Evolutionary conservation across 2,113 vertebrate genomes (phyloP), one percentile per base, ranked within the genome.

Genomic region (Lepus europaeus): DNA sequence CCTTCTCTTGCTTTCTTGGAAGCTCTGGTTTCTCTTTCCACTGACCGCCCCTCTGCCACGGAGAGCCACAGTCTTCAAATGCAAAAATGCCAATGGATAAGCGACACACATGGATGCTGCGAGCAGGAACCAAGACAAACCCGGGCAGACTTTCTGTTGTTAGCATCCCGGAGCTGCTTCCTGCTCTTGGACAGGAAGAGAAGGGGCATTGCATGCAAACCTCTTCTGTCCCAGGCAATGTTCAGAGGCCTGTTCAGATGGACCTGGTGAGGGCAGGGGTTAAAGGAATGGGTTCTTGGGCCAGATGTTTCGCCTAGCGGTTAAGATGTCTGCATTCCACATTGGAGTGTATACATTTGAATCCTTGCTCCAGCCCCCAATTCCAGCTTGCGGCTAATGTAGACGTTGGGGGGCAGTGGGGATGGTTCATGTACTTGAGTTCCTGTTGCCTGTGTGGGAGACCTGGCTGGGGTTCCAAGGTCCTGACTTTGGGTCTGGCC

Each of bases 1-100:
- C 68, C 39, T 39, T 91, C 23, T 70, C 22, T 31, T 23, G 13
- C n/a, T n/a, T 53, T 45, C 69, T 84, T 36, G 2, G 56, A 66
- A 53, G 63, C 25, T 53, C 56, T 16, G 66, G 16, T 20, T 27
- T 25, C 9, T 39, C 80, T 61, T 3, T 31, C 22, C 33, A 39
- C 6, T 9, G 10, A 3, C 1, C 22, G 51, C 6, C 6, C 2
- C 64, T 10, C 1, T 0, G 17, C 6, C 2, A 1, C 3, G 20
- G 1, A 29, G 9, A 2, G 61, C 8, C 9, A 22, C 59, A 66
- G 13, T 51, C 64, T 73, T 29, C 76, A 5, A 61, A 25, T 7
- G 61, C 33, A 53, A 80, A 68, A 45, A 53, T 36, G 16, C 12
- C 22, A 3, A 45, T 10, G 29, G 27, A 19, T 7, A 16, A 6